phyloP scores from a whole-genome alignment of 2,113 vertebrate species.

The Emydocephalus ijimae region DNA sequence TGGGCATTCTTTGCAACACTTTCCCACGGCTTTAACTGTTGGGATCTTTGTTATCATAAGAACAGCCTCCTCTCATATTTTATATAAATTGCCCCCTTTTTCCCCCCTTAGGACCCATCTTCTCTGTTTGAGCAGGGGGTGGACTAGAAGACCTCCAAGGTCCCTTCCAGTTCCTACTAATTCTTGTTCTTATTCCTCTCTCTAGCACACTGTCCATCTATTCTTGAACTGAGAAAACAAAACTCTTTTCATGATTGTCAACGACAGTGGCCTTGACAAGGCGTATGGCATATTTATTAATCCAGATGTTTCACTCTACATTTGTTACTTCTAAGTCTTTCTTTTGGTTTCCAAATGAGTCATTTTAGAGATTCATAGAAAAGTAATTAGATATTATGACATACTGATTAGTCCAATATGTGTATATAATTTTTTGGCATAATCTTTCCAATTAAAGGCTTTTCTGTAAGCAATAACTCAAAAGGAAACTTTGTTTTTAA shows the following conservation, averaged over 20 bases:
- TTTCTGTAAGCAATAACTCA: not conserved
- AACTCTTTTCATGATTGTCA: not conserved
- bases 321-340: not conserved
- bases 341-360: not conserved
- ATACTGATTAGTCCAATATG: not conserved
- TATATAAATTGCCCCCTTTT: not conserved
- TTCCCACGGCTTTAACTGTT: not conserved
- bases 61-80: not conserved
- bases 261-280: not conserved
- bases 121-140: too few relatives aligned
- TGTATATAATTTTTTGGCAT: not conserved
- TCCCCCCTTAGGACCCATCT: not conserved
- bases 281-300: not conserved
- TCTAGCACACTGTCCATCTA: not conserved
- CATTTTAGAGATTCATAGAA: not conserved
- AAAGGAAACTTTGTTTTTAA: not conserved
- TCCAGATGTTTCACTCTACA: not conserved
- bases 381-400: not conserved
- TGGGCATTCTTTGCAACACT: not conserved
- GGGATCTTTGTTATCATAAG: not conserved
- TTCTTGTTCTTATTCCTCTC: too few relatives aligned
- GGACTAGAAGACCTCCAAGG: too few relatives aligned
- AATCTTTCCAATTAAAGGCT: not conserved
- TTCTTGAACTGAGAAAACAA: not conserved
- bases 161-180: too few relatives aligned